Base-by-base conservation (phyloP, 1,140 invertebrate species). In the Drosophila lowei region DNA sequence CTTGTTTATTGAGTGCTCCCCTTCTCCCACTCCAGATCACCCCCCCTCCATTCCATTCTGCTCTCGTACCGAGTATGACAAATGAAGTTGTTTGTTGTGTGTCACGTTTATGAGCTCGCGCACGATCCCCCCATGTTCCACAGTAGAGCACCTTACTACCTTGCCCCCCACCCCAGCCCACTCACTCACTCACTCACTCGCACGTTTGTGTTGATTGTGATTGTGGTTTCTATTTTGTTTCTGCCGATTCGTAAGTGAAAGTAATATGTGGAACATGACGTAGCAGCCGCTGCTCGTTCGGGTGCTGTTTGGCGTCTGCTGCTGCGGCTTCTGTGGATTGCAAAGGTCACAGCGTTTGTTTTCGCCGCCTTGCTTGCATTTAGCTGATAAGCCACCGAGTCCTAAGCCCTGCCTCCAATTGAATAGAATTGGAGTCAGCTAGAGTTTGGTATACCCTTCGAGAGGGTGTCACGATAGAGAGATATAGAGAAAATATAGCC, bases 211-310 rank as follows among this genome's bases (percentile, higher is more conserved):
- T 77, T 63, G 74, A 72, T 75, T 81, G 53, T 57, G 66, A 68
- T 75, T 81, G 57, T 71, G 75, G 70, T 83, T 88, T 88, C 83
- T 83, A 88, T 88, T 88, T 88, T 88, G 83, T 61, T 88, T 88
- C 84, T 46, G 61, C 16, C 48, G 54, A 73, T 88, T 79, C 83
- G 83, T 58, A 70, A 88, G 83, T 88, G 83, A 88, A 88, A 88
- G 83, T 88, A 38, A 38, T 38, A 75, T 75, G n/a, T 41, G 52
- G 41, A 59, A 75, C 60, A 75, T 55, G 56, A 61, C 54, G 54
- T 65, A 41, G 68, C 41, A 30, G 65, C 41, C 41, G 47, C 15
- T 46, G 42, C 44, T 46, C 15, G 34, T 28, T 23, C 42, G 43
- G 23, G 9, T 44, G 54, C 28, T 66, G 72, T 55, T 79, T 34